Conservation (phyloP, 2,797 vertebrate genomes). For the Avahi laniger region DNA sequence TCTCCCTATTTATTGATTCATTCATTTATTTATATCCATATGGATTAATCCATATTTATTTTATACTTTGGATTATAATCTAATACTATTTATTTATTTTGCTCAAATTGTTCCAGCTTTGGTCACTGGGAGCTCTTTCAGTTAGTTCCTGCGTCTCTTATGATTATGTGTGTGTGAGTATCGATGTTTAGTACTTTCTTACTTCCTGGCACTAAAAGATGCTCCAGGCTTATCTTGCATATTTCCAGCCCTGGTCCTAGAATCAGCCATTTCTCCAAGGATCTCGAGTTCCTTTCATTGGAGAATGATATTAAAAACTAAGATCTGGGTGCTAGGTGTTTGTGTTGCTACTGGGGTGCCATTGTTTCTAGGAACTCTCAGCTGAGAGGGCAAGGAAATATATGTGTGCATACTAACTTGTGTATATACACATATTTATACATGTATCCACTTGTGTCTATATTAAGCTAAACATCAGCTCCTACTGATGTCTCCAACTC, state of each 20-base stretch:
- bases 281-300: background rate
- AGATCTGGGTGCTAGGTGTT: background rate
- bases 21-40: conserved; percentile 20
- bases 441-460: background rate
- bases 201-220: background rate
- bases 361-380: background rate
- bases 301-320: conserved; percentile 26
- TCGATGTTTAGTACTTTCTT: background rate
- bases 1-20: background rate
- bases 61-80: conserved; percentile 14
- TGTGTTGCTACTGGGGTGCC: background rate
- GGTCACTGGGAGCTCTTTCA: background rate
- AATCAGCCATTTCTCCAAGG: conserved; percentile 3
- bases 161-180: background rate
- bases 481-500: background rate
- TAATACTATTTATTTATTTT: conserved; percentile 24
- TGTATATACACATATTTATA: background rate
- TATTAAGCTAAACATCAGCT: background rate
- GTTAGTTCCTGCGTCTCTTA: background rate
- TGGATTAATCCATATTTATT: background rate
- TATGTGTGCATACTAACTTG: background rate
- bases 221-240: background rate
- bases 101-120: conserved; percentile 4
- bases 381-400: background rate
- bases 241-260: background rate